phyloP scores from a whole-genome alignment of 2,797 vertebrate species.

The Gallinago nigripennis region DNA sequence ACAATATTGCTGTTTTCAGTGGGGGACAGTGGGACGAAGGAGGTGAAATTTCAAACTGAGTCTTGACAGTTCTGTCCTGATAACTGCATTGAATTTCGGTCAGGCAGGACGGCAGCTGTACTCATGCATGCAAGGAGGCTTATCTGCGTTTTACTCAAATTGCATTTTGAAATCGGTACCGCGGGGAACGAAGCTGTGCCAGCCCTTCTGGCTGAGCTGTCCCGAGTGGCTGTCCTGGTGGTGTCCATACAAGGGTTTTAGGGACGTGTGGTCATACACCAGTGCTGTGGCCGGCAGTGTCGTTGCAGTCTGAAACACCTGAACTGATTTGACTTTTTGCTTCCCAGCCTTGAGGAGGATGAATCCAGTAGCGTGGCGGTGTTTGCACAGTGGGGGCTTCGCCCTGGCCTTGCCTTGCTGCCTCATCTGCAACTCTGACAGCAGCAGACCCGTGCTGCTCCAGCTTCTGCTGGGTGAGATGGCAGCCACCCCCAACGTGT shows the following conservation, averaged over 20 bases:
- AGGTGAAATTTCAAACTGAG: neutral
- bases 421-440: neutral
- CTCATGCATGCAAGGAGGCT: neutral
- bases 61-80: neutral
- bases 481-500: neutral
- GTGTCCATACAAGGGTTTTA: fast-evolving
- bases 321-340: fast-evolving
- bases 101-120: neutral
- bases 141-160: fast-evolving
- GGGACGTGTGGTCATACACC: fast-evolving
- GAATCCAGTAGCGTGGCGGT: neutral
- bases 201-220: neutral
- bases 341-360: neutral
- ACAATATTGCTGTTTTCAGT: neutral
- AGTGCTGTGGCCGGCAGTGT: fast-evolving
- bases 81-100: neutral
- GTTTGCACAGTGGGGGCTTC: neutral
- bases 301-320: fast-evolving
- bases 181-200: fast-evolving
- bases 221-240: fast-evolving
- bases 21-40: fast-evolving
- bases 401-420: neutral
- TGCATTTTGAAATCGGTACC: neutral
- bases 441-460: fast-evolving
- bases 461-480: neutral